Evolutionary conservation across 2,797 vertebrate species (phyloP).

Genomic region (Manis javanica): DNA sequence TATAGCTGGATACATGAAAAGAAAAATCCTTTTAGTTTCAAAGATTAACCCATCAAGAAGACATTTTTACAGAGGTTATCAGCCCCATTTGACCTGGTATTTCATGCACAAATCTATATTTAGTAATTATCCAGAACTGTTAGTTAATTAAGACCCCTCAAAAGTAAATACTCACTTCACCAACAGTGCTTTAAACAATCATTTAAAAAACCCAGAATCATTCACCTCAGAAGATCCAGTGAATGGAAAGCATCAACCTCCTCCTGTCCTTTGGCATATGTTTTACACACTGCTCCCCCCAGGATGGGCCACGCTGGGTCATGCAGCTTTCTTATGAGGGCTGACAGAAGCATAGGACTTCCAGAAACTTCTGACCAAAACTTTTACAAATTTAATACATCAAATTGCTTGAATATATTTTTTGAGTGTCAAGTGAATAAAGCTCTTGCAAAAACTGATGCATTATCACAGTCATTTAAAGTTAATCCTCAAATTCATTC

Average conservation of each 20-base stretch:
- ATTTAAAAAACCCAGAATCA: conserved; percentile 8
- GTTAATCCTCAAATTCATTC: conserved; percentile 63
- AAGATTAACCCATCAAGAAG: conserved; percentile 63
- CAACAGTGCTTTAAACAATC: not conserved
- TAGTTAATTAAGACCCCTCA: not conserved
- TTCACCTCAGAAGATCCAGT: not conserved
- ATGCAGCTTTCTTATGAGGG: not conserved
- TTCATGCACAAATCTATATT: conserved; percentile 23
- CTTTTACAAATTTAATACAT: conserved; percentile 22
- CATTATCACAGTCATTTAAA: conserved; percentile 35
- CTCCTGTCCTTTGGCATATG: not conserved
- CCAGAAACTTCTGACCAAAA: not conserved
- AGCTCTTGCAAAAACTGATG: conserved; percentile 46
- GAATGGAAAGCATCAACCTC: not conserved
- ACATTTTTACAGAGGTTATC: conserved; percentile 62
- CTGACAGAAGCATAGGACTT: conserved; percentile 15
- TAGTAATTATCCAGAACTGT: conserved; percentile 57
- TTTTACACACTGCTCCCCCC: not conserved
- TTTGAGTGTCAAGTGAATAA: conserved; percentile 66
- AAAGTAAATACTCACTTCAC: not conserved
- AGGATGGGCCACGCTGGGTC: not conserved
- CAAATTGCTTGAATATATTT: conserved; percentile 29
- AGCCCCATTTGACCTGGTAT: not conserved
- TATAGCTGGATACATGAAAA: conserved; percentile 70
- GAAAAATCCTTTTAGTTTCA: conserved; percentile 62